phyloP scores from a whole-genome alignment of 2,797 vertebrate genomes.

The Platalea minor region DNA sequence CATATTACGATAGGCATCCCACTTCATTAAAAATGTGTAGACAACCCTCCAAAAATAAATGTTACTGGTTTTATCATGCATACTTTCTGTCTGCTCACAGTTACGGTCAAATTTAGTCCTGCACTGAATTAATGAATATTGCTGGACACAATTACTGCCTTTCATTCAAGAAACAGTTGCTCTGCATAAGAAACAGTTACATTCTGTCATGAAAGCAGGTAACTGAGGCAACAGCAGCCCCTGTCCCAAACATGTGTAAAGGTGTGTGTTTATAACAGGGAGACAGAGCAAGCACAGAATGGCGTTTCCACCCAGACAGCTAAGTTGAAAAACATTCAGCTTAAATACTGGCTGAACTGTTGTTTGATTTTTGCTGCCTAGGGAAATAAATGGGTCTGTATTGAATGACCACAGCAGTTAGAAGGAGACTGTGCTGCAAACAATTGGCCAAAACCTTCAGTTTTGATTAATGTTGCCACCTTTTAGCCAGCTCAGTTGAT shows the following conservation, averaged over 20 bases:
- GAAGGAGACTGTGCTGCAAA: neutral
- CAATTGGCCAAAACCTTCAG: neutral
- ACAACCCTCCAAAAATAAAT: neutral
- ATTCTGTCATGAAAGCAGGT: neutral
- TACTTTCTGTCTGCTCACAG: neutral
- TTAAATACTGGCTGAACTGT: neutral
- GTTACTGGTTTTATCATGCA: neutral
- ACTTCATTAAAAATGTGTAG: neutral
- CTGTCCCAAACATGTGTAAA: neutral
- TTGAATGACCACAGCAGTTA: neutral
- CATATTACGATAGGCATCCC: neutral
- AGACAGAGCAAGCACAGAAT: neutral
- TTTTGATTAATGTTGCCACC: neutral
- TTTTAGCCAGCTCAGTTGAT: neutral
- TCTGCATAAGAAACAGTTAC: neutral
- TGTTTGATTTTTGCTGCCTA: neutral
- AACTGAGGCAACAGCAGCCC: neutral
- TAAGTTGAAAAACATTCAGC: neutral
- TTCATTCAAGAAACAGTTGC: neutral
- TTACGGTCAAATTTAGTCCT: neutral
- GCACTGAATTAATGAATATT: neutral
- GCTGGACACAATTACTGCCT: neutral
- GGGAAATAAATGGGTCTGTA: neutral
- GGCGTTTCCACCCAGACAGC: neutral
- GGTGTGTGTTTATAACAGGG: neutral